These are phyloP conservation scores for Ciconia stormi DNA, from an alignment of 2,113 vertebrate species.

Conservation along the genomic window DNA sequence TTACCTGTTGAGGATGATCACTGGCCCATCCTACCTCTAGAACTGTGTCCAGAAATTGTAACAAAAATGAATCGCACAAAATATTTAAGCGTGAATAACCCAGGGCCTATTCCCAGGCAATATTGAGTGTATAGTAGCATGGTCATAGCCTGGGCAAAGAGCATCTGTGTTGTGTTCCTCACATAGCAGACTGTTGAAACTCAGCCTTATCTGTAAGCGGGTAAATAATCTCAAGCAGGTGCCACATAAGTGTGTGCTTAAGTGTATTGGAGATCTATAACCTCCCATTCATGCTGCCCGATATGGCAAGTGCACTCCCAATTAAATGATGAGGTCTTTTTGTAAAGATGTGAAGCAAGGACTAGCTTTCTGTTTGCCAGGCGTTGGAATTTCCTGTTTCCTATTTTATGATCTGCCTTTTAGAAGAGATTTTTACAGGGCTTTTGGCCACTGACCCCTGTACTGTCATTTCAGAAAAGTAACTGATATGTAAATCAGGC, in stretches of 20 bases:
- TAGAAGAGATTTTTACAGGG: neutral
- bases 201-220: neutral
- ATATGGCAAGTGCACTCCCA: too few relatives aligned
- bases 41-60: neutral
- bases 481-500: neutral
- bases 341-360: neutral
- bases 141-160: neutral
- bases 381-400: neutral
- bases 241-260: neutral
- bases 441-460: neutral
- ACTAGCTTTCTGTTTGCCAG: neutral
- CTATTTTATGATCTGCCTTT: neutral
- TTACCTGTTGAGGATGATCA: neutral
- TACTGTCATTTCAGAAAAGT: neutral
- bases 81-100: neutral
- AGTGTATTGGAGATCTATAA: neutral
- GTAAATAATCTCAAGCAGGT: neutral
- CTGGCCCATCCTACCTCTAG: neutral
- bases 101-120: neutral
- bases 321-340: neutral
- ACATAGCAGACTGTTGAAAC: neutral
- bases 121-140: too few relatives aligned
- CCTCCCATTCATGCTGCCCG: neutral
- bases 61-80: neutral
- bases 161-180: neutral